A percentile compares a stretch with the other conserved stretches of the same genome.
These are phyloP conservation scores for Melanargia galathea DNA, from an alignment of 2,888 invertebrate genomes.

Conservation along the genomic window DNA sequence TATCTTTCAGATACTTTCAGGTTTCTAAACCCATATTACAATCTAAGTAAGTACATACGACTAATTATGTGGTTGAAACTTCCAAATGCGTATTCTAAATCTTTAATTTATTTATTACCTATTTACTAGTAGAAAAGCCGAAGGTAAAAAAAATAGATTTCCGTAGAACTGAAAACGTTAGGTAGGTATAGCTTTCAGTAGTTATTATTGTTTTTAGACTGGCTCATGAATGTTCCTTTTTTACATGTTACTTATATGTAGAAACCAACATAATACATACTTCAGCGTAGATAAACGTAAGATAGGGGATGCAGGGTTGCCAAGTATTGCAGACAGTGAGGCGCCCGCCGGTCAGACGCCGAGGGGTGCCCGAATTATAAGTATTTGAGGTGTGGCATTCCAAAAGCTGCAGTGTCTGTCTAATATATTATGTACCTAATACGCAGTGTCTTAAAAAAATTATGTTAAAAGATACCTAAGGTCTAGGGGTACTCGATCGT, in stretches of 20 bases:
- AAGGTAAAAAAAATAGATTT: no score
- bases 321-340: conserved; percentile 38
- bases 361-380: conserved; percentile 32
- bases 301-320: conserved; percentile 9
- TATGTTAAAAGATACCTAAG: no score
- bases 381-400: conserved; percentile 25
- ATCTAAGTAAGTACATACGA: neutral
- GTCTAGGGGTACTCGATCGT: no score
- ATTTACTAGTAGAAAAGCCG: no score
- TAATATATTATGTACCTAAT: no score
- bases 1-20: conserved; percentile 3
- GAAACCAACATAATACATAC: neutral
- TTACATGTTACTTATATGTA: neutral
- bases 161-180: no score
- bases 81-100: neutral
- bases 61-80: no score
- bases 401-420: conserved; percentile 22
- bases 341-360: conserved; percentile 66
- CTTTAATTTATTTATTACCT: neutral
- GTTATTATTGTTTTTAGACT: no score
- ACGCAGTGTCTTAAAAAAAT: no score
- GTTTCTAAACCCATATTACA: neutral
- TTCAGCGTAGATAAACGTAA: neutral
- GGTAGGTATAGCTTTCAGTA: no score
- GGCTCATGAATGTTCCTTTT: no score